Percentiles rank a stretch among this genome's conserved stretches.
These are phyloP conservation scores for Holothuria scabra DNA, from an alignment of 53 echinoderm and acorn worm genomes.

Conservation along the genomic window DNA sequence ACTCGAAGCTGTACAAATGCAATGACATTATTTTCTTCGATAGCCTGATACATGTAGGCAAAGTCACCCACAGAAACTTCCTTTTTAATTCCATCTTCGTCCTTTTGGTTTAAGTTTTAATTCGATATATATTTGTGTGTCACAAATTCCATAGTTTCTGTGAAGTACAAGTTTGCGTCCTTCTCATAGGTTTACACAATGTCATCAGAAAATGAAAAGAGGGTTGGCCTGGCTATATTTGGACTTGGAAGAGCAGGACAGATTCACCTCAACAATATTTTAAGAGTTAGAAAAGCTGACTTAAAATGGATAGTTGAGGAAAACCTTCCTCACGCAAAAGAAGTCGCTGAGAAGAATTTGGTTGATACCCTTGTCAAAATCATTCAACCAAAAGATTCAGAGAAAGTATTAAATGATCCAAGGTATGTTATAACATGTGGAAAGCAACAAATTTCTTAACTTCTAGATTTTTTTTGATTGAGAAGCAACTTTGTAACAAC, in stretches of 20 bases:
- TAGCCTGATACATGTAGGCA: too few species aligned
- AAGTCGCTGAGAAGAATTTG: conserved; percentile 17
- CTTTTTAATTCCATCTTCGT: too few species aligned
- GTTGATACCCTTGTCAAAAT: conserved; percentile 34
- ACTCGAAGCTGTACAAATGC: too few species aligned
- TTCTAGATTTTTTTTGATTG: too few species aligned
- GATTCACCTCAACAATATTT: conserved; percentile 66
- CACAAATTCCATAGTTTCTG: too few species aligned
- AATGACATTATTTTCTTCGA: too few species aligned
- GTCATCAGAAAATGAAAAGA: background rate
- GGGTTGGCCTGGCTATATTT: conserved; percentile 77
- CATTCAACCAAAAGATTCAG: conserved; percentile 37
- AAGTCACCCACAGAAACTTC: too few species aligned
- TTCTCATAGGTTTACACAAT: background rate
- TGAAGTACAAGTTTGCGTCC: too few species aligned
- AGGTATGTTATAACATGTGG: conserved; percentile 39
- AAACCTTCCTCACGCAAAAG: conserved; percentile 37
- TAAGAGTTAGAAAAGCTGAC: conserved; percentile 47
- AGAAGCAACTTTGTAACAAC: too few species aligned
- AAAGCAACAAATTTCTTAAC: too few species aligned
- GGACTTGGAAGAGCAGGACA: conserved; percentile 80
- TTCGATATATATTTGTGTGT: too few species aligned
- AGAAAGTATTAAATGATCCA: conserved; percentile 63
- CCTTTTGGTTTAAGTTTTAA: too few species aligned
- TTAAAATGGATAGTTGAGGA: conserved; percentile 80